Base-by-base conservation (phyloP, 1,140 invertebrate genomes). In the Hylaeus anthracinus region DNA sequence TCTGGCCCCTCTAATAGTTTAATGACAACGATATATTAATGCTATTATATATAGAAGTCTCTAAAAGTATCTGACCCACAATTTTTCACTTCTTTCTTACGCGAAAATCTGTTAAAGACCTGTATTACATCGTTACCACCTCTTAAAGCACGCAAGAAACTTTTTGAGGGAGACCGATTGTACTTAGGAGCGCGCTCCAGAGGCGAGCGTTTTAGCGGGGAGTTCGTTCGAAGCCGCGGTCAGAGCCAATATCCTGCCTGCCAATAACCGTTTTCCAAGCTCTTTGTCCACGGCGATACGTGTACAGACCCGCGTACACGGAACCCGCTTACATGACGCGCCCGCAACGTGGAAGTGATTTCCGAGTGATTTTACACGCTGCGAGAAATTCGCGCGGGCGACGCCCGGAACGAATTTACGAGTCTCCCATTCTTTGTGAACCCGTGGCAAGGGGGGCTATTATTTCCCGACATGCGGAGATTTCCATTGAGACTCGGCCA, bases 341-440 rank as follows among this genome's bases (percentile, higher is more conserved):
- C 79, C 79, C 69, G 79, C 81, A 79, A 78, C 76, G 63, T 66
- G 67, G 67, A 72, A 79, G 75, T 61, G 73, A 81, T 81, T 81
- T 65, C 14, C 56, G 58, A 70, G 64, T 70, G 72, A 81, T 77
- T 77, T 81, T 81, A 76, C 79, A 70, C 79, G 73, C 72, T 56
- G 79, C 73, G 51, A 70, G 66, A 77, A 70, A 70, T 81, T 77
- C 73, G 73, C 73, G 58, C 65, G 64, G 55, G 39, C 73, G 73
- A 66, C 63, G 71, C 73, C 65, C 79, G 73, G 56, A 73, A 75
- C 65, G 79, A 81, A 81, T 77, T 77, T 66, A 66, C 67, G 81
- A 82, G 69, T 82, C 53, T 79, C 69, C 64, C 55, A 75, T 80
- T 80, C 64, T 75, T 55, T 64, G 63, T 63, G 15, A 6, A 5